Conservation (phyloP, 2,888 invertebrate species). For the Gymnosoma rotundatum region DNA sequence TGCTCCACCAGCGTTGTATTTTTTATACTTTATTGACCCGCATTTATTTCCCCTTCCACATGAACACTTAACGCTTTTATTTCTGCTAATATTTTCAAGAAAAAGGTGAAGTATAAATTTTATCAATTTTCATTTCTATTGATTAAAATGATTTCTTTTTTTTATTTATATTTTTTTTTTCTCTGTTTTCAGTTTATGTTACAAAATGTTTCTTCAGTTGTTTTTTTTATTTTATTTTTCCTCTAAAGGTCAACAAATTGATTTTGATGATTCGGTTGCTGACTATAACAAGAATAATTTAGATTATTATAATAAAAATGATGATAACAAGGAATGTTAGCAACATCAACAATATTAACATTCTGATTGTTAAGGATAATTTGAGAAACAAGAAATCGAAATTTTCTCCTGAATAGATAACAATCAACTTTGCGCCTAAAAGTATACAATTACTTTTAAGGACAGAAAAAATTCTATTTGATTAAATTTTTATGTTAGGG, state of each 20-base stretch:
- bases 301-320: background rate
- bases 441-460: background rate
- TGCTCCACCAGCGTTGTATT: no score
- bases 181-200: background rate
- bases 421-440: background rate
- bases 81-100: no score
- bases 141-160: no score
- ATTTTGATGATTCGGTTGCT: constrained; percentile 56
- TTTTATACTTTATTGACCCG: no score
- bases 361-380: constrained; percentile 56
- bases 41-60: no score
- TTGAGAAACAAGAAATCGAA: constrained; percentile 51
- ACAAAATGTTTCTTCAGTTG: background rate
- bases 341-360: constrained; percentile 35
- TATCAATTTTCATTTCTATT: no score
- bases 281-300: constrained; percentile 25
- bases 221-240: constrained; percentile 10
- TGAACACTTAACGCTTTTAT: no score
- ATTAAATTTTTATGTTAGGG: constrained; percentile 38
- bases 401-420: constrained; percentile 62
- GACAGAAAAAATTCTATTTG: constrained; percentile 38
- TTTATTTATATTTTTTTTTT: background rate
- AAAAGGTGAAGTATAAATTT: no score
- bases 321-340: constrained; percentile 21
- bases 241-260: constrained; percentile 63